Base-by-base conservation (phyloP, 2,113 vertebrate species). In the Eleginops maclovinus region DNA sequence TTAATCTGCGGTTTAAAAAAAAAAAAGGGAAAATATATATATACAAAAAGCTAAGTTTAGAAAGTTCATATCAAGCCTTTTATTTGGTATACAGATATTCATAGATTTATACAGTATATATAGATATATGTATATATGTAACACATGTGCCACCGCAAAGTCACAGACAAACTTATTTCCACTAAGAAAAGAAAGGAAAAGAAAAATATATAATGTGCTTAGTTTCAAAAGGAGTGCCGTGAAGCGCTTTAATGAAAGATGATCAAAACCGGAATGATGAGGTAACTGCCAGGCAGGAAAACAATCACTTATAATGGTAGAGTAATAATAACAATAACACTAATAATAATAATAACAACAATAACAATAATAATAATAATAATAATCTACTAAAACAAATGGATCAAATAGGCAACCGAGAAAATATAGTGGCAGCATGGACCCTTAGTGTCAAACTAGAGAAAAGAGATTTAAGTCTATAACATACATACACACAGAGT, bases 21-120 rank as follows among this genome's bases (percentile, higher is more conserved):
- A 95, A 96, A 95, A 26, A 21, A 49, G 17, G 3, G 17, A 76
- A 36, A 4, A 68, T n/a, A 51, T 36, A 66, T 49, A 72, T 93
- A 93, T 95, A 97, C 96, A 88, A 89, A 97, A 96, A 95, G 92
- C 84, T 95, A 95, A 95, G 93, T 97, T 97, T 97, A 96, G 98
- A 98, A 97, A 95, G 95, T 97, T 94, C 81, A 90, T 95, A 98
- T 97, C 96, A 98, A 99, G 97, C 96, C 94, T 99, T 99, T 97
- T 95, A 99, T 99, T 99, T 94, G 97, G 96, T 97, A 97, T 99
- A 99, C 96, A 97, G 96, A 94, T 98, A 97, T 97, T 97, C 82
- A 87, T 91, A 92, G 78, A 91, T 92, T 91, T 93, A 91, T 92
- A 93, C 93, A 93, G 90, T 90, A 96, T 96, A 96, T 96, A 95